phyloP scores from a whole-genome alignment of 1,140 invertebrate species.

The Pseudomyrmex dendroicus region DNA sequence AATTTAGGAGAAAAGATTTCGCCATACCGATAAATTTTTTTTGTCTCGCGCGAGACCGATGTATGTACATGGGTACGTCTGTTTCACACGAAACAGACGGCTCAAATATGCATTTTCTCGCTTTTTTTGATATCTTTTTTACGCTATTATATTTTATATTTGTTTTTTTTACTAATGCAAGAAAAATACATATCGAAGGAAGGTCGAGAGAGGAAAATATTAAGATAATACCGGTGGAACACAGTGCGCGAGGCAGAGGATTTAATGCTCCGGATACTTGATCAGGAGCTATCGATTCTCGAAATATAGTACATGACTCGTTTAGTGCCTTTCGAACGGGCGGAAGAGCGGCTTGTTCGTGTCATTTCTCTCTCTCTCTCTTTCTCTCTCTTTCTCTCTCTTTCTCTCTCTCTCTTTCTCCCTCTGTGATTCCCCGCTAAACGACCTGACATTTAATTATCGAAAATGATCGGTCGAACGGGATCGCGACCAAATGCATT shows the following conservation, averaged over 20 bases:
- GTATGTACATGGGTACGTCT: neutral
- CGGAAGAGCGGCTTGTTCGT: conserved; percentile 36
- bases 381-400: conserved; percentile 19
- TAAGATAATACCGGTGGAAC: conserved; percentile 6
- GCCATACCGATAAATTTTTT: conserved; percentile 10
- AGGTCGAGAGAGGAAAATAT: neutral
- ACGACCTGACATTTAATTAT: conserved; percentile 67
- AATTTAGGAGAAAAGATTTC: conserved; percentile 11
- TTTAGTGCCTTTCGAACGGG: conserved; percentile 31
- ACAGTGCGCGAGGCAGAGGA: neutral
- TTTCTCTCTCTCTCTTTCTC: conserved; percentile 14
- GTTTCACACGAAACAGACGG: neutral
- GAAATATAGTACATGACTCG: conserved; percentile 35
- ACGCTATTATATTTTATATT: neutral
- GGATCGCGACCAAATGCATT: conserved; percentile 32
- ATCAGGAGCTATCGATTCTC: conserved; percentile 44
- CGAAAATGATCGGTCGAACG: conserved; percentile 39
- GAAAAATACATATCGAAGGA: neutral
- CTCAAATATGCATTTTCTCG: neutral
- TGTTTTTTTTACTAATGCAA: neutral
- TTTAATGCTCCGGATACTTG: conserved; percentile 20
- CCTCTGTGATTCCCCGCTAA: conserved; percentile 31
- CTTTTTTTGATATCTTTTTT: neutral
- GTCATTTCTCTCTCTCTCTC: conserved; percentile 42
- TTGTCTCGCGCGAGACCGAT: neutral